These are phyloP conservation scores for Nesidiocoris tenuis DNA, from an alignment of 2,888 invertebrate species.

Conservation along the genomic window DNA sequence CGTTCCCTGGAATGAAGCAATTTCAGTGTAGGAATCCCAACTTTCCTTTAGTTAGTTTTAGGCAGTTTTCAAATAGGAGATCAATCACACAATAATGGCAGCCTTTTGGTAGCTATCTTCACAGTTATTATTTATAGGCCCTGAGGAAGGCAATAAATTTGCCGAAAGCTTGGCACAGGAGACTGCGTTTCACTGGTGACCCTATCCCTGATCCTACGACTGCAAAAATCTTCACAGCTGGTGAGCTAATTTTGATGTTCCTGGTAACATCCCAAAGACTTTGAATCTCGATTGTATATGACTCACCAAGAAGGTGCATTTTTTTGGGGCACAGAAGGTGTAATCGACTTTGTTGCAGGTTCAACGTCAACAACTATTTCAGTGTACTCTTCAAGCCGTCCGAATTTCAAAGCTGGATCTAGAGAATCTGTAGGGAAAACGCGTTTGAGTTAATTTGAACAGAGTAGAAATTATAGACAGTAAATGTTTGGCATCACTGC, in stretches of 20 bases:
- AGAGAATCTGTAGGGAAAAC: slow-evolving; percentile 39
- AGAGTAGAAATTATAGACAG: too few relatives aligned
- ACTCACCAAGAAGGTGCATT: neutral
- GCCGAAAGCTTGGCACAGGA: too few relatives aligned
- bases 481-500: slow-evolving; percentile 4
- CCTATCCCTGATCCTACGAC: too few relatives aligned
- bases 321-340: neutral
- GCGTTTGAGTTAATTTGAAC: neutral
- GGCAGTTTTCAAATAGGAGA: neutral
- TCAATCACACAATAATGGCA: too few relatives aligned
- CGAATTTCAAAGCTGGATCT: slow-evolving; percentile 40
- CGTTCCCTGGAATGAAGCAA: neutral
- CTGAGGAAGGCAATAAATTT: too few relatives aligned
- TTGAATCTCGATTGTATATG: too few relatives aligned
- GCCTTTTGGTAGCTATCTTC: too few relatives aligned
- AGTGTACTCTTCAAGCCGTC: slow-evolving; percentile 47
- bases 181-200: too few relatives aligned
- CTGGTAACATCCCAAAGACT: too few relatives aligned
- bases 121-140: too few relatives aligned
- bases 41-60: neutral
- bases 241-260: too few relatives aligned
- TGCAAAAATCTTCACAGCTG: too few relatives aligned
- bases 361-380: slow-evolving; percentile 46
- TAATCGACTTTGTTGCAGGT: slow-evolving; percentile 21
- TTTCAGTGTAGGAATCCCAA: neutral